Percentiles rank a stretch among this genome's conserved stretches.
These are phyloP conservation scores for Melieria omissa DNA, from an alignment of 2,888 invertebrate genomes.

Conservation along the genomic window DNA sequence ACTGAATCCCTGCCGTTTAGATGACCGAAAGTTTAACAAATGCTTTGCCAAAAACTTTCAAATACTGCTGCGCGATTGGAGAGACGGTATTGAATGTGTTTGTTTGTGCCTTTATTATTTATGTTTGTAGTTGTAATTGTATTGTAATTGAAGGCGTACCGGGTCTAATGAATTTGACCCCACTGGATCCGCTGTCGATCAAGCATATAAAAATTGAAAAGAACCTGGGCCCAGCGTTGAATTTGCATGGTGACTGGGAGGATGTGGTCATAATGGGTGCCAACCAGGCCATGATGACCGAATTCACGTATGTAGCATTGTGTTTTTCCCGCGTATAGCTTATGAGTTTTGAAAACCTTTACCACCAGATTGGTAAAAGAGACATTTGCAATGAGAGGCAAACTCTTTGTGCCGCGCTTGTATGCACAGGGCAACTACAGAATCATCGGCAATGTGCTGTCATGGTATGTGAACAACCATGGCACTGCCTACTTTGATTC, in stretches of 20 bases:
- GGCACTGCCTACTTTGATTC: too few species aligned
- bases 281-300: slow-evolving; percentile 69
- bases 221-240: slow-evolving; percentile 48
- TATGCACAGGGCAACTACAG: too few species aligned
- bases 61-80: not conserved
- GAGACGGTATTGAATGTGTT: too few species aligned
- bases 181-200: slow-evolving; percentile 49
- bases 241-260: slow-evolving; percentile 74
- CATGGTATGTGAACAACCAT: too few species aligned
- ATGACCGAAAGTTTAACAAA: not conserved
- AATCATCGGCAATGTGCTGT: too few species aligned
- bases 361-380: too few species aligned
- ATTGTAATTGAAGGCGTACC: slow-evolving; percentile 45
- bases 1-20: too few species aligned
- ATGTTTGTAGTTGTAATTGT: not conserved
- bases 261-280: slow-evolving; percentile 74
- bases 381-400: too few species aligned
- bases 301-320: too few species aligned
- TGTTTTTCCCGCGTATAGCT: too few species aligned
- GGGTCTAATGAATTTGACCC: slow-evolving; percentile 46
- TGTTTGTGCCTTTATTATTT: not conserved
- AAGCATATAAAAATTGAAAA: slow-evolving; percentile 50
- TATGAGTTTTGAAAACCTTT: too few species aligned
- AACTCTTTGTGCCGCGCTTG: too few species aligned
- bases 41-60: not conserved